Percentiles rank a stretch among this genome's conserved stretches.
These are phyloP conservation scores for Xenopus petersii DNA, from an alignment of 2,797 vertebrate genomes.

Conservation along the genomic window DNA sequence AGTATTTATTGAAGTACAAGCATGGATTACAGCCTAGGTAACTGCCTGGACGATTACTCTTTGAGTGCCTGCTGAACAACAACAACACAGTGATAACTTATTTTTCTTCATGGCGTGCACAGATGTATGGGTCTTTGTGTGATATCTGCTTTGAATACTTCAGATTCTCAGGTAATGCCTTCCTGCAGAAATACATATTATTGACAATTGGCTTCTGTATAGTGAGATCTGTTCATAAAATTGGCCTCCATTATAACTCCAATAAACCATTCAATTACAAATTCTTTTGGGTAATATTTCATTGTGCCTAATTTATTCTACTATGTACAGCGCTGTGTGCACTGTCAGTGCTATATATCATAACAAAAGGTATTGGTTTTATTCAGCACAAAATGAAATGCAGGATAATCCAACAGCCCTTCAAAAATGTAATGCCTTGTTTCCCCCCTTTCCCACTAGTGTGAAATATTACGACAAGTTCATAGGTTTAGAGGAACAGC, in stretches of 20 bases:
- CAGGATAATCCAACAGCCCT: constrained; percentile 11
- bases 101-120: too few relatives aligned
- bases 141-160: neutral
- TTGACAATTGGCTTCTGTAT: neutral
- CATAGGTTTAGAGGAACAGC: constrained; percentile 20
- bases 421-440: constrained; percentile 21
- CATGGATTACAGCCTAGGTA: too few relatives aligned
- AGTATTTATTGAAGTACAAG: too few relatives aligned
- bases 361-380: constrained; percentile 41
- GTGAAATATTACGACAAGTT: constrained; percentile 43
- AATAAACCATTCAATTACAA: constrained; percentile 34
- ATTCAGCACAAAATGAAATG: constrained; percentile 17
- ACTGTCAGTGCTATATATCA: constrained; percentile 46
- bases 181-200: neutral
- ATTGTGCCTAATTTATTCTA: constrained; percentile 47
- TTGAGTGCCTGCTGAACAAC: too few relatives aligned
- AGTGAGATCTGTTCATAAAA: too few relatives aligned
- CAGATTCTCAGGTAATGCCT: constrained; percentile 1
- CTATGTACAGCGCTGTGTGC: constrained; percentile 40
- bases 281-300: constrained; percentile 35
- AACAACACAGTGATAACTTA: too few relatives aligned
- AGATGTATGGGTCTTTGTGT: too few relatives aligned
- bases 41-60: too few relatives aligned
- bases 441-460: constrained; percentile 18
- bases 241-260: constrained; percentile 10